These are phyloP conservation scores for Hoplostethus atlanticus DNA, from an alignment of 2,797 vertebrate species.

Conservation along the genomic window DNA sequence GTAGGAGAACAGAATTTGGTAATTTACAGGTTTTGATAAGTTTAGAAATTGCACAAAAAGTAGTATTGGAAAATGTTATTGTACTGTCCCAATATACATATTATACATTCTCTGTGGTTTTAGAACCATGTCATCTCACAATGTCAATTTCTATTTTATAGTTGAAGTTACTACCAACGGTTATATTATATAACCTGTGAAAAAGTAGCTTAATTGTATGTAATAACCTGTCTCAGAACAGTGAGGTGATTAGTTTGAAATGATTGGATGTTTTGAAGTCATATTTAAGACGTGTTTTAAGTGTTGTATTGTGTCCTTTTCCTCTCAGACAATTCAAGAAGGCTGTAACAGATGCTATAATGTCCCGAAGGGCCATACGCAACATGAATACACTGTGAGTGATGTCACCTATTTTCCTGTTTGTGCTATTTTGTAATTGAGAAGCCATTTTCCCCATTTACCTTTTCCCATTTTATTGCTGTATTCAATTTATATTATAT, in stretches of 20 bases:
- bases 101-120: too few species aligned
- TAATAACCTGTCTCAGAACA: not conserved
- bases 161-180: too few species aligned
- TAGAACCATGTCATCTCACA: too few species aligned
- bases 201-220: too few species aligned
- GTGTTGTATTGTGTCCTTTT: not conserved
- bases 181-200: too few species aligned
- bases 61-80: too few species aligned
- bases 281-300: not conserved
- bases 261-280: not conserved
- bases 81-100: too few species aligned
- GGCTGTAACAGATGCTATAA: conserved; percentile 96
- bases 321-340: conserved; percentile 95
- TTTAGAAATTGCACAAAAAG: not conserved
- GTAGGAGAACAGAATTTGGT: too few species aligned
- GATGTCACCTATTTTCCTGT: not conserved
- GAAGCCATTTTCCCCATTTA: not conserved
- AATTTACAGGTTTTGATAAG: too few species aligned
- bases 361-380: conserved; percentile 96
- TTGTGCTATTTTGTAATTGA: not conserved
- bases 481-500: not conserved
- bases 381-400: conserved; percentile 99
- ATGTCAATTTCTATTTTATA: too few species aligned
- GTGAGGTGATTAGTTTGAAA: not conserved
- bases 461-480: not conserved